Percentiles rank a stretch among this genome's conserved stretches.
These are phyloP conservation scores for Phenacoccus solenopsis DNA, from an alignment of 1,140 invertebrate species.

Conservation along the genomic window DNA sequence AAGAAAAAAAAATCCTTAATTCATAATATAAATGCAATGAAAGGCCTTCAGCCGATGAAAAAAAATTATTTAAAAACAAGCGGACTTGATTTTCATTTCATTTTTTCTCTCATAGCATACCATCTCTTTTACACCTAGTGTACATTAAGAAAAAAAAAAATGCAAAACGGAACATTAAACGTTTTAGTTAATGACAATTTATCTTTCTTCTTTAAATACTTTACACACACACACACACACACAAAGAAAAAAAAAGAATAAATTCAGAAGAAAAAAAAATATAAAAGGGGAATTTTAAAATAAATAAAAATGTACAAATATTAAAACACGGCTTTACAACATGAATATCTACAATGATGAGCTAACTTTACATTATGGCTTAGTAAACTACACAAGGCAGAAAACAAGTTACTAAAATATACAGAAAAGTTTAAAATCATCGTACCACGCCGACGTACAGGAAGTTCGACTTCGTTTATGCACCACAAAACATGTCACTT, in stretches of 20 bases:
- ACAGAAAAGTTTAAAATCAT: background rate
- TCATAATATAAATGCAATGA: constrained; percentile 10
- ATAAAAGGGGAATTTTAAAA: no score
- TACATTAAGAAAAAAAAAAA: background rate
- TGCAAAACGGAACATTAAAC: background rate
- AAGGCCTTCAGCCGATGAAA: background rate
- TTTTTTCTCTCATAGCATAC: background rate
- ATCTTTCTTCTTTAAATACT: background rate
- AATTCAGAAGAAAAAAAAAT: background rate
- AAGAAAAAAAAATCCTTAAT: constrained; percentile 3
- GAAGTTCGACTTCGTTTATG: background rate
- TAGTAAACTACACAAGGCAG: background rate
- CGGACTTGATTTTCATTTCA: background rate
- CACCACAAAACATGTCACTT: no score
- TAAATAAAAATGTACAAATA: background rate
- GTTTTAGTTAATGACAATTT: background rate
- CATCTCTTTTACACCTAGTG: background rate
- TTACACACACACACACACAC: no score
- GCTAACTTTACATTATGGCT: background rate
- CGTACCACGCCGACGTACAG: background rate
- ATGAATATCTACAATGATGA: background rate
- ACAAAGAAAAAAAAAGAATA: no score
- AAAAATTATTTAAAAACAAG: background rate
- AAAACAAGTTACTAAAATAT: background rate
- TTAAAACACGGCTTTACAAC: background rate